Evolutionary conservation across 1,140 invertebrate genomes (phyloP), one percentile per base, ranked within the genome.

Genomic region (Brachionus rotundiformis): DNA sequence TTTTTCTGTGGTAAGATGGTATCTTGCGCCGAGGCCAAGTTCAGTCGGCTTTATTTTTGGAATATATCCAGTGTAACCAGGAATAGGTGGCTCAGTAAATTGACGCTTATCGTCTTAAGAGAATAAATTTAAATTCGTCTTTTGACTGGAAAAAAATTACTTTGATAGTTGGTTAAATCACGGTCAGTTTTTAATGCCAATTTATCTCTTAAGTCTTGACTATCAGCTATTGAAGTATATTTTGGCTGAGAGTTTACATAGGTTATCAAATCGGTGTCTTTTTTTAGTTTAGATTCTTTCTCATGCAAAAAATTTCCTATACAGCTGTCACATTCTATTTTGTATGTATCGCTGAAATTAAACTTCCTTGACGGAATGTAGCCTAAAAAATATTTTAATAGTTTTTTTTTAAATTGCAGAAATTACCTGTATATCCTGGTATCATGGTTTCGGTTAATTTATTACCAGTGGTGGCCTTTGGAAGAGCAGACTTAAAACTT

Each of bases 31-130:
- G 4, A 88, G 84, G 19, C 87, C 87, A 5, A 85, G 61, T 73
- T 88, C 86, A 13, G 87, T 88, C 13, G 86, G 84, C 65, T 84
- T 83, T 8, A 88, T 84, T 73, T 85, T 84, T 3, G 88, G 88
- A n/a, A 88, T 85, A 77, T 84, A 88, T 23, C 88, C 88, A 79
- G 84, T 82, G 84, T 88, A 88, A 27, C 88, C 87, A 75, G 88
- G 88, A 3, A 88, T 87, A 4, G 87, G 88, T 13, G 88, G 84
- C 73, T 88, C 88, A 33, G 84, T 59, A 75, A 82, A 81, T 16
- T 77, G 25, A 19, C 83, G 77, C 23, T 61, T 82, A 11, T 82
- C 81, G 44, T 82, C 83, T 84, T 25, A 79, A 49, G n/a, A 13
- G 25, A 13, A 39, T 8, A 25, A 63, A 63, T 25, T 63, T 29